Evolutionary conservation across 2,888 invertebrate species (phyloP).

Genomic region (Boloria euphrosyne): DNA sequence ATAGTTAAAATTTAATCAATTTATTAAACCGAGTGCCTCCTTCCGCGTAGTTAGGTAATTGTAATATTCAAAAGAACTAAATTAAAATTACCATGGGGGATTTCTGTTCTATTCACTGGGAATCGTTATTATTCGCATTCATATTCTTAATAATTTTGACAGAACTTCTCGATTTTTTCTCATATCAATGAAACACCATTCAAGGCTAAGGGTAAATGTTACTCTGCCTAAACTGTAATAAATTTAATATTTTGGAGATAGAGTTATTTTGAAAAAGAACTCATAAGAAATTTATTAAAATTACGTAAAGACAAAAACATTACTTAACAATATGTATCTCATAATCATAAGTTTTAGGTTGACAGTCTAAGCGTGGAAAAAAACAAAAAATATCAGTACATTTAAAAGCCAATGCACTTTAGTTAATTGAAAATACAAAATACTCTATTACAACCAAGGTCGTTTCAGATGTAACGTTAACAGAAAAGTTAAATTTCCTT

Average conservation of each 20-base stretch:
- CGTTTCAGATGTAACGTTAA: conserved; percentile 27
- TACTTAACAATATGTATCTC: neutral
- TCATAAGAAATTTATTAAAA: too few species aligned
- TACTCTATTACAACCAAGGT: conserved; percentile 38
- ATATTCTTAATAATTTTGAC: neutral
- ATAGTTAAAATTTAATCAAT: conserved; percentile 46
- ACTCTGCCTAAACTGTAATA: too few species aligned
- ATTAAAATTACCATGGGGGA: conserved; percentile 41
- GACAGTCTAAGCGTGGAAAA: conserved; percentile 21
- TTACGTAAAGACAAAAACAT: too few species aligned
- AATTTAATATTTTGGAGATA: too few species aligned
- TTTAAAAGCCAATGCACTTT: conserved; percentile 33
- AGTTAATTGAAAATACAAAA: conserved; percentile 37
- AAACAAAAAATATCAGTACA: conserved; percentile 23
- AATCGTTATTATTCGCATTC: neutral
- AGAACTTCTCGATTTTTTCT: neutral
- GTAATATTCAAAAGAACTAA: conserved; percentile 41
- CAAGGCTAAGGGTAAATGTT: too few species aligned
- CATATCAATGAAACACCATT: too few species aligned
- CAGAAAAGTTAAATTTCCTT: conserved; percentile 1
- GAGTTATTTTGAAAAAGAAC: too few species aligned
- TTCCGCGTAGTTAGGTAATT: conserved; percentile 49
- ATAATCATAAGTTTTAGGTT: conserved; percentile 11
- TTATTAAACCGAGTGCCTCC: conserved; percentile 48
- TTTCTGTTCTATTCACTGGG: conserved; percentile 29